A percentile compares a stretch with the other conserved stretches of the same genome.
Evolutionary conservation across 2,797 vertebrate species (phyloP).

Genomic region (Arrhamphus sclerolepis): DNA sequence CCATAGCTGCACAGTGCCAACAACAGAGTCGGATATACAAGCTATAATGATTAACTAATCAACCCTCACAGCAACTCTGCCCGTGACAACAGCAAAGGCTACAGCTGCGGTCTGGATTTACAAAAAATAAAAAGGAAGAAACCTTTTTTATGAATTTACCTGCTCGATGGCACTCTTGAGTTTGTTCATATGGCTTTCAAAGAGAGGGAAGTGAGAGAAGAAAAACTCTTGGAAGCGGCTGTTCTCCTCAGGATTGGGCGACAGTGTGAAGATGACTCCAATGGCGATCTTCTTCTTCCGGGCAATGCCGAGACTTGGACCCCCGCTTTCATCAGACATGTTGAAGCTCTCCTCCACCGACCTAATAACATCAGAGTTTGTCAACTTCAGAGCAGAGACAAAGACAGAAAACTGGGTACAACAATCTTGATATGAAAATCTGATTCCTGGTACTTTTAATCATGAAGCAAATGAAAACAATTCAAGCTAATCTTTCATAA

Average conservation of each 20-base stretch:
- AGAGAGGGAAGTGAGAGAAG: conserved; percentile 98
- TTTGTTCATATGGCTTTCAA: conserved; percentile 99
- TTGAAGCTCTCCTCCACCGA: conserved; percentile 99
- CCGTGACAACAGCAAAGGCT: conserved; percentile 35
- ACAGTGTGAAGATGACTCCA: conserved; percentile 94
- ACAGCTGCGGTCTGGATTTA: too few species aligned
- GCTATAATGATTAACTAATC: conserved; percentile 21
- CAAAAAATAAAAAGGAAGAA: neutral
- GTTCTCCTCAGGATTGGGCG: conserved; percentile 90
- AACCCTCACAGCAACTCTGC: conserved; percentile 31
- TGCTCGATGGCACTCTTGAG: conserved; percentile 97
- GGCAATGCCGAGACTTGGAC: conserved; percentile 87
- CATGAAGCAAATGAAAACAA: too few species aligned
- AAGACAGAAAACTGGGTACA: neutral
- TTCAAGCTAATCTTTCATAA: neutral
- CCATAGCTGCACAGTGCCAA: conserved; percentile 37
- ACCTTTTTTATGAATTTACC: conserved; percentile 73
- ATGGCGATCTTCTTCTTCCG: conserved; percentile 99
- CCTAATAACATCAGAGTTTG: conserved; percentile 71
- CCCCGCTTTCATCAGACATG: conserved; percentile 94
- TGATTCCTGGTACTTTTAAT: neutral
- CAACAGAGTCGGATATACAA: conserved; percentile 22
- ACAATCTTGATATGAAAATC: neutral
- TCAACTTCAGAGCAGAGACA: neutral
- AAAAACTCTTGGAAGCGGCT: conserved; percentile 97